Evolutionary conservation across 2,113 vertebrate genomes (phyloP).

Genomic region (Prinia subflava): DNA sequence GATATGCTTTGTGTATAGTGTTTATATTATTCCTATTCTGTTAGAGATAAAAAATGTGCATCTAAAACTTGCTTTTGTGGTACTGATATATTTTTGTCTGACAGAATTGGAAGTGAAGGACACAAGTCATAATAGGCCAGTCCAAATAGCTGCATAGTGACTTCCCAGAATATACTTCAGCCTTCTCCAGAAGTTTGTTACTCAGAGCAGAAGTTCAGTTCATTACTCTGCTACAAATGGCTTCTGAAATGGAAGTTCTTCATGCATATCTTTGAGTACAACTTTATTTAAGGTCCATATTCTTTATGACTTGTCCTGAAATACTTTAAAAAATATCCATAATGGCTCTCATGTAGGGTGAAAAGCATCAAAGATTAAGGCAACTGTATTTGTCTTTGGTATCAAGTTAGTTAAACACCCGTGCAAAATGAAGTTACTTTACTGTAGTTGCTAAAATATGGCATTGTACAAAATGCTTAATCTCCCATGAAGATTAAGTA

Average conservation of each 20-base stretch:
- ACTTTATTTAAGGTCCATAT: not conserved
- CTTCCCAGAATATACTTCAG: not conserved
- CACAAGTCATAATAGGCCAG: not conserved
- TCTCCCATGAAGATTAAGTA: not conserved
- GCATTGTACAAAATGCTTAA: not conserved
- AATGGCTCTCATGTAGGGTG: not conserved
- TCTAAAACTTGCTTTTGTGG: not conserved
- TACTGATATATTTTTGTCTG: not conserved
- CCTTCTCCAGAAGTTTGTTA: not conserved
- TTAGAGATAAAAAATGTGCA: not conserved
- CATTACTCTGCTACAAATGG: not conserved
- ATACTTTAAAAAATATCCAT: not conserved
- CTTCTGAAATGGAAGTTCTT: not conserved
- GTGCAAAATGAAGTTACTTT: not conserved
- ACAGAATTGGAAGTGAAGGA: not conserved
- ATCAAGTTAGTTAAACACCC: not conserved
- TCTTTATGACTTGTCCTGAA: not conserved
- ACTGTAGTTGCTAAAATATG: not conserved
- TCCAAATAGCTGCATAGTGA: not conserved
- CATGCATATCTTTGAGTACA: not conserved
- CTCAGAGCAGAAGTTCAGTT: not conserved
- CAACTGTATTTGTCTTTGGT: not conserved
- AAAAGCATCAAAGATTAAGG: not conserved
- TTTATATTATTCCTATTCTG: not conserved
- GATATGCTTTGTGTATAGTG: not conserved